Evolutionary conservation across 2,888 invertebrate species (phyloP), one percentile per base, ranked within the genome.

Genomic region (Drosophila subquinaria): DNA sequence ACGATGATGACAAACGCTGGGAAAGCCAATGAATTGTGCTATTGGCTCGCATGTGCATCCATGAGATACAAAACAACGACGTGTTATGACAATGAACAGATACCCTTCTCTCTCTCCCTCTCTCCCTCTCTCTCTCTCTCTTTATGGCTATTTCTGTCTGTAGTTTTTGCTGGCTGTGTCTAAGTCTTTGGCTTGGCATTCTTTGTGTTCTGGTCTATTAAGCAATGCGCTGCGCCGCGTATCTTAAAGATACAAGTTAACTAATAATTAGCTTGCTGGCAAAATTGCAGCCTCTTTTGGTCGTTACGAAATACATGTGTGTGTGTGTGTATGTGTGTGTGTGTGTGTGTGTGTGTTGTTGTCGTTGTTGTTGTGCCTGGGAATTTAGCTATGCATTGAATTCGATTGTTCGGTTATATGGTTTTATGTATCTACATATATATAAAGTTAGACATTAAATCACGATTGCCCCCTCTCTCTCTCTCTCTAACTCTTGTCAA

Each of bases 211-310:
- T 88, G 88, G 88, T 83, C 83, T 83, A 83, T 83, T 83, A 86
- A 83, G 83, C 88, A 83, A 83, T 85, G 88, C 70, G 69, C 63
- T 76, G 69, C 69, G 73, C 63, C 76, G 73, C 63, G 78, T 84
- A 81, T 87, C 84, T 83, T 85, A 87, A 87, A 85, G 89, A 85
- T 85, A 89, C 88, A 89, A 88, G 86, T 87, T 87, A 87, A 87
- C 86, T 89, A 88, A 85, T 87, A 88, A 87, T 88, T 86, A 86
- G 85, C 76, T 79, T 20, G 69, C 82, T 63, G 64, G 69, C 81
- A 71, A 82, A 86, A 84, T 87, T 85, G 88, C 79, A 87, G 81
- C 66, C 77, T 70, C 64, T 67, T 73, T 59, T 45, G 43, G 59
- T 61, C 43, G 50, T 89, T 89, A 89, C 88, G 86, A 88, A 89